Base-by-base conservation (phyloP, 2,888 invertebrate genomes). In the Zaprionus obscuricornis region DNA sequence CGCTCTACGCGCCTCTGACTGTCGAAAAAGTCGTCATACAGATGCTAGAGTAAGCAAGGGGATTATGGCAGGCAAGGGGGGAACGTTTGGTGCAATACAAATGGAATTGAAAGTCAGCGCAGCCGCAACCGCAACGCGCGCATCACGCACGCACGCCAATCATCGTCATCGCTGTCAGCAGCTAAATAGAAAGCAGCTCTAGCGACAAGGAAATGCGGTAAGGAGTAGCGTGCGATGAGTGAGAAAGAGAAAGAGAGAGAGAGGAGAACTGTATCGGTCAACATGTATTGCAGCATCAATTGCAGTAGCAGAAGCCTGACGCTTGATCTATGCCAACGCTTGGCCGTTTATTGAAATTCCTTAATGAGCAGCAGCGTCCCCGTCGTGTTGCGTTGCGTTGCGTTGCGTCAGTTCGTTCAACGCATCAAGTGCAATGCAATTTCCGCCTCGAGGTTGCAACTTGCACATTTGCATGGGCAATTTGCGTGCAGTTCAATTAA, bases 261-360 rank as follows among this genome's bases (percentile, higher is more conserved):
- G 39, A 17, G 24, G 22, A 16, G n/a, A n/a, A n/a, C n/a, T n/a
- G n/a, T n/a, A n/a, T n/a, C n/a, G n/a, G n/a, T n/a, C n/a, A n/a
- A n/a, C n/a, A n/a, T n/a, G n/a, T 4, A 46, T 27, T 39, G 40
- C 40, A 37, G 52, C 51, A 65, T 49, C 68, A 51, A 55, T 68
- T 57, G 68, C 73, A 65, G 47, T 34, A 5, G 64, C 17, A 18
- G 62, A 22, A 22, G 50, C 33, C 46, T n/a, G 39, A 29, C 47
- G 37, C 26, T 64, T 67, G 77, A 74, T 71, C 78, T 77, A 81
- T 76, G 72, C 76, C 46, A 20, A 26, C 54, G 66, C 34, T n/a
- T 33, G 62, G 50, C 31, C 78, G 73, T 71, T 81, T 78, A 78
- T 81, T 81, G 75, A 71, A 79, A 81, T 79, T 79, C 74, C 78